Evolutionary conservation across 2,888 invertebrate species (phyloP), one percentile per base, ranked within the genome.

Genomic region (Conchocele bisecta): DNA sequence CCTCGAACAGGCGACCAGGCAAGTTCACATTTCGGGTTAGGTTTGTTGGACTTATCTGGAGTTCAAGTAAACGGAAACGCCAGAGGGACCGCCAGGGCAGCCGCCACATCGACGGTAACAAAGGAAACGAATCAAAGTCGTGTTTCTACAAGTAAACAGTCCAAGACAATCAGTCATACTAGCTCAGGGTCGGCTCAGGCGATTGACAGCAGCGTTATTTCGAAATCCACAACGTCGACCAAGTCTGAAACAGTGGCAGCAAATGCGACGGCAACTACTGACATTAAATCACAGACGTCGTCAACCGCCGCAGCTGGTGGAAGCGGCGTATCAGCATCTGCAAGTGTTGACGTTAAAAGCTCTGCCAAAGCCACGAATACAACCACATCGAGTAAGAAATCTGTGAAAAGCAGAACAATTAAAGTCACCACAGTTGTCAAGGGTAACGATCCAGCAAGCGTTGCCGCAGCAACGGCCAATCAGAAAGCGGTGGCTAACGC

Each of bases 401-500:
- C 73, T 3, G 54, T 72, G 3, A 72, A 72, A 41, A 76, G 66
- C 9, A 76, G 69, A 44, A 72, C 66, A 2, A 63, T 76, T 3
- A 63, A 69, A 35, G 58, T 72, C 0, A 68, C 71, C 1, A 72
- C 76, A 11, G 63, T 66, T 20, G 73, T 72, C 2, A 73, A 68
- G 33, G 67, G 65, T 0, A 67, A 68, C 3, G 42, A 63, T 17
- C 41, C 60, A 11, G 68, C 69, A 15, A 66, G 56, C 44, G 66
- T 69, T 11, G 51, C 66, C 2, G 75, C 69, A 2, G 75, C 66
- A 2, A 66, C 63, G 0, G 75, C 70, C 0, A 61, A 42, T 28
- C 75, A 75, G 42, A 63, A 61, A 11, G 61, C 67, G 17, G 63
- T 75, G 9, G 75, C 75, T 1, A 66, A 61, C 13, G 75, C 75